phyloP scores from a whole-genome alignment of 2,888 invertebrate genomes.

The Minunthozetes semirufus region DNA sequence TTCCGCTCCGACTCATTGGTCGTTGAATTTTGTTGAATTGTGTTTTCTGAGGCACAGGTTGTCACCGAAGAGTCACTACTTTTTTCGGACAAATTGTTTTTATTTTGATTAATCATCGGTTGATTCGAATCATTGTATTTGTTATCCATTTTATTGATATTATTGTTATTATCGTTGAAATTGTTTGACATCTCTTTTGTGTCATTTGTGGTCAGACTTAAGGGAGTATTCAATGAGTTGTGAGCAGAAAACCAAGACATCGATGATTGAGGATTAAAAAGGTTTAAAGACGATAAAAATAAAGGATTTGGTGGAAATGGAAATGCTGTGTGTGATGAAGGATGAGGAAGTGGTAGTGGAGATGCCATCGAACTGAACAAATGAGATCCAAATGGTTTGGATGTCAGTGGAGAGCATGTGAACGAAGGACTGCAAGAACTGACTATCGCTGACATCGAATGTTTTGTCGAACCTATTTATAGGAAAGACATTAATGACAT shows the following conservation, averaged over 20 bases:
- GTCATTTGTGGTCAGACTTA: conserved; percentile 27
- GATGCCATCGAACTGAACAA: conserved; percentile 19
- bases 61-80: background rate
- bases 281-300: conserved; percentile 19
- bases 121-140: conserved; percentile 21
- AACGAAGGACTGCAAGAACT: conserved; percentile 13
- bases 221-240: conserved; percentile 10
- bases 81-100: conserved; percentile 15
- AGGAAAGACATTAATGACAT: background rate
- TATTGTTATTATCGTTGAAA: conserved; percentile 32
- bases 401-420: conserved; percentile 11
- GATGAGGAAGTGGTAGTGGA: conserved; percentile 11
- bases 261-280: conserved; percentile 8
- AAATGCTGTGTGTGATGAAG: conserved; percentile 27
- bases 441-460: conserved; percentile 26
- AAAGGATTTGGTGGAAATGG: conserved; percentile 34
- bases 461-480: conserved; percentile 19
- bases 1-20: conserved; percentile 5
- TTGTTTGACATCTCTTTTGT: background rate
- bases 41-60: background rate
- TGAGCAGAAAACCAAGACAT: conserved; percentile 24
- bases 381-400: conserved; percentile 26
- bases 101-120: conserved; percentile 10
- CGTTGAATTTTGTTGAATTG: background rate
- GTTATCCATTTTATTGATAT: conserved; percentile 10